These are phyloP conservation scores for Trematomus bernacchii DNA, from an alignment of 2,797 vertebrate genomes.

Conservation along the genomic window DNA sequence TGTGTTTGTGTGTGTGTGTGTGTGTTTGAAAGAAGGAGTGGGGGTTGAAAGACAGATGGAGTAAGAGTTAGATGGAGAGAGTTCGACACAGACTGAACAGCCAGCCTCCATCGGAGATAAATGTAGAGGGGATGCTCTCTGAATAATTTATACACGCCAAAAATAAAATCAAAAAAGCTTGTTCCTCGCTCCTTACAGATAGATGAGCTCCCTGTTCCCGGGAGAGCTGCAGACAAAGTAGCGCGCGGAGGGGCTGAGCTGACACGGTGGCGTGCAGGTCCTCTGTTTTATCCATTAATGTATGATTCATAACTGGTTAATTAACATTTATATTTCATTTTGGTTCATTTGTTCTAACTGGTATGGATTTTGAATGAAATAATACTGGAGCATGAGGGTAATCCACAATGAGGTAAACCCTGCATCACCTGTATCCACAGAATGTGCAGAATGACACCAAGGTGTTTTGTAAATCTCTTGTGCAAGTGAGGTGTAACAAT, in stretches of 20 bases:
- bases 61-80: conserved; percentile 64
- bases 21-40: conserved; percentile 28
- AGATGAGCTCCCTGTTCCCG: conserved; percentile 67
- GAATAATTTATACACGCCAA: conserved; percentile 83
- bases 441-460: conserved; percentile 5
- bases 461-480: conserved; percentile 22
- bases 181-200: conserved; percentile 71
- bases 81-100: conserved; percentile 68
- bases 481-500: background rate
- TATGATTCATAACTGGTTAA: conserved; percentile 63
- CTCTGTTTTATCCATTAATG: conserved; percentile 58
- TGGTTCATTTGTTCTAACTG: conserved; percentile 43
- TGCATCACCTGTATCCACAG: conserved; percentile 4
- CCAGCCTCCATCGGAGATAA: conserved; percentile 75
- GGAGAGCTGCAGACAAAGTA: conserved; percentile 69
- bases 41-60: conserved; percentile 64
- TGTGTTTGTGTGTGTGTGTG: conserved; percentile 20
- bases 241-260: conserved; percentile 32
- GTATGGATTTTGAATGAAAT: conserved; percentile 44
- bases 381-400: conserved; percentile 2
- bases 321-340: conserved; percentile 71
- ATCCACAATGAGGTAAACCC: conserved; percentile 10
- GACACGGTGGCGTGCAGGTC: conserved; percentile 40
- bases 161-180: conserved; percentile 77
- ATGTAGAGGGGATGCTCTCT: conserved; percentile 71